Base-by-base conservation (phyloP, 2,797 vertebrate species). In the Urophycis tenuis region DNA sequence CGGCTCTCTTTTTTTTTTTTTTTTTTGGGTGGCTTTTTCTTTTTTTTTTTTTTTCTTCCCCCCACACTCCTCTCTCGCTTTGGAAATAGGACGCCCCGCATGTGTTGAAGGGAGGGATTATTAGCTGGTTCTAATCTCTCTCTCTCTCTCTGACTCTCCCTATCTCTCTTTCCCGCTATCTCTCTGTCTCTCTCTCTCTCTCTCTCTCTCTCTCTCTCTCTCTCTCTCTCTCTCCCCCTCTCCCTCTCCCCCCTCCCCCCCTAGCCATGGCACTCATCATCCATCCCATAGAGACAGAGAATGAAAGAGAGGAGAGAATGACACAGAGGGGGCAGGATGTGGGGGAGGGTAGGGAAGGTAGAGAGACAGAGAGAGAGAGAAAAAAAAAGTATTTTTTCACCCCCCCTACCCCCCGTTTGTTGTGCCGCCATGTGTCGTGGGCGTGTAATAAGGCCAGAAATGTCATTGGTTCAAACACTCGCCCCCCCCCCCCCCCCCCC, bases 91-190 rank as follows among this genome's bases (percentile, higher is more conserved):
- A 96, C 94, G 93, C 93, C 91, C 91, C 92, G 84, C 92, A 84
- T 76, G 93, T 95, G 94, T 94, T 93, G 93, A 96, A 96, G 94
- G 94, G 93, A 92, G 94, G 93, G 95, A 96, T 96, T 96, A 96
- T 96, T 96, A 96, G 95, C 94, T 94, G 92, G 92, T 94, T 93
- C 94, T 96, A 95, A 95, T 96, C 95, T 73, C 49, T 73, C 60
- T 96, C 95, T 95, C 93, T 92, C 87, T 89, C 86, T 85, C 69
- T 67, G 82, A 81, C 82, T 78, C 30, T 39, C 33, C 83, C 85
- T 81, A 75, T 80, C 79, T 91, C 82, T 85, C 86, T 91, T 85
- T 90, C 91, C 90, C 86, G 83, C 79, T 80, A 12, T 85, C 84
- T 82, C 81, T 85, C 34, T 30, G 49, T 30, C 53, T 25, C 78